Conservation (phyloP, 2,113 vertebrate species). For the Pseudopodoces humilis region DNA sequence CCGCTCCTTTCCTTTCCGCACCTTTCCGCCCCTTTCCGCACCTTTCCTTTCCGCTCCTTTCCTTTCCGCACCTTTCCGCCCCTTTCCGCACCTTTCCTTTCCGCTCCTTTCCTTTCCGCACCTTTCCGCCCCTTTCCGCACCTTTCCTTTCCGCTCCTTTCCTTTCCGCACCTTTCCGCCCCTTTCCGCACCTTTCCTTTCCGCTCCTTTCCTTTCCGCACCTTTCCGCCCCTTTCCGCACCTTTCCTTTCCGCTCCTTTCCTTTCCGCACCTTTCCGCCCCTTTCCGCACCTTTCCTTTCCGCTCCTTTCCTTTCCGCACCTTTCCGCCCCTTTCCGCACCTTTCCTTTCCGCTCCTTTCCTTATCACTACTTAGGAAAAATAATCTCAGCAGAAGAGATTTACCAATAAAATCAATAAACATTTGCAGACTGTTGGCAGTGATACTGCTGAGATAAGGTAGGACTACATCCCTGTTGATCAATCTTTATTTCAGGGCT, state of each 20-base stretch:
- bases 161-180: too few species aligned
- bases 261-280: too few species aligned
- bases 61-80: neutral
- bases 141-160: neutral
- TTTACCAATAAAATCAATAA: conserved; percentile 43
- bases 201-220: neutral
- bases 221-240: too few species aligned
- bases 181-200: neutral
- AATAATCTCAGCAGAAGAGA: neutral
- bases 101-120: neutral
- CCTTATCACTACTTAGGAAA: neutral
- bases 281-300: neutral
- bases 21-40: too few species aligned
- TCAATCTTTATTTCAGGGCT: neutral
- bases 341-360: too few species aligned
- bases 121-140: too few species aligned
- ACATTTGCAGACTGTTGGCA: neutral
- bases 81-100: neutral
- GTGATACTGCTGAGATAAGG: conserved; percentile 32
- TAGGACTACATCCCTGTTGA: neutral
- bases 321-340: neutral
- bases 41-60: neutral
- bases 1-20: neutral
- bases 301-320: neutral
- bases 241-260: neutral